phyloP scores from a whole-genome alignment of 35 echinoderm and acorn worm species.

The Acanthaster planci region DNA sequence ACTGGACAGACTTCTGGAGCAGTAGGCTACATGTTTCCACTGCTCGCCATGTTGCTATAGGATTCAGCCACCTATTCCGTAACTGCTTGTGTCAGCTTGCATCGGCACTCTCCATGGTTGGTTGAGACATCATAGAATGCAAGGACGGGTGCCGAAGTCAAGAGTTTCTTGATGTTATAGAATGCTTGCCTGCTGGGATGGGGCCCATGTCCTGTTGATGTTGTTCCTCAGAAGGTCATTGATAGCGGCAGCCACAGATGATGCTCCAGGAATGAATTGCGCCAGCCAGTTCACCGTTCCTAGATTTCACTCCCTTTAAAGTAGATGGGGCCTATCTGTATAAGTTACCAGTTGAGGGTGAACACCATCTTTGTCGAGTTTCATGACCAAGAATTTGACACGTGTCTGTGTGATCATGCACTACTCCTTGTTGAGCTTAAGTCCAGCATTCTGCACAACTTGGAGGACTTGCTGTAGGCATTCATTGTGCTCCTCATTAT shows the following conservation, averaged over 20 bases:
- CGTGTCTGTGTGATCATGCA: no score
- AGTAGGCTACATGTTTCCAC: conserved; percentile 2
- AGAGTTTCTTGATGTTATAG: background rate
- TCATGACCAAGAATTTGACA: no score
- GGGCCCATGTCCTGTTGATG: background rate
- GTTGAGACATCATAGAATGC: background rate
- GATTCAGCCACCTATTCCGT: background rate
- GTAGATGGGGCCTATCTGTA: conserved; percentile 7
- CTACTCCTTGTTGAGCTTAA: no score
- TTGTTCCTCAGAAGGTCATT: background rate
- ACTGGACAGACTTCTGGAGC: no score
- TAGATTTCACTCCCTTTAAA: conserved; percentile 28
- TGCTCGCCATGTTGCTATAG: background rate
- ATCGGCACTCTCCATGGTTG: background rate
- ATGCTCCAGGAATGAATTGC: background rate
- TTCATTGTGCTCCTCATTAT: no score
- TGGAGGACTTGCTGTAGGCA: no score
- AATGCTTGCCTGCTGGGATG: conserved; percentile 5
- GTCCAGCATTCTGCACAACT: no score
- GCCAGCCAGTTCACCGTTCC: conserved; percentile 49
- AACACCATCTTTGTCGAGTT: no score
- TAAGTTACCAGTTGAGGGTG: no score
- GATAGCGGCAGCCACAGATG: background rate
- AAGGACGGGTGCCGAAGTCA: background rate
- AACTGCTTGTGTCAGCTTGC: background rate